A percentile compares a stretch with the other conserved stretches of the same genome.
phyloP scores from a whole-genome alignment of 2,888 invertebrate species.

The Plusia festucae region DNA sequence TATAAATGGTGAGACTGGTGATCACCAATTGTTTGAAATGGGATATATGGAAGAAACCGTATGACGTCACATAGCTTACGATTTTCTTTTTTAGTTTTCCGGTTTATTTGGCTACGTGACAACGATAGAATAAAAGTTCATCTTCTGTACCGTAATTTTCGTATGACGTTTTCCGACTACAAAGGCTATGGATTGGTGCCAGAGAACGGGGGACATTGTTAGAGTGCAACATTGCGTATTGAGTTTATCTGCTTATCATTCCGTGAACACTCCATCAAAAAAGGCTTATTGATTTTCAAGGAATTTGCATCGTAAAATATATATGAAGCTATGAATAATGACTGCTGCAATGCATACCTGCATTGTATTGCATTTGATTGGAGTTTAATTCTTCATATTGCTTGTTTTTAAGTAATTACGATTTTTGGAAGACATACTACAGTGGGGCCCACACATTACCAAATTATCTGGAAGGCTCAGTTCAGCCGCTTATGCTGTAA shows the following conservation, averaged over 20 bases:
- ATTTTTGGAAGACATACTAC: no score
- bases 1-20: no score
- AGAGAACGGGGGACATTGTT: slow-evolving; percentile 33
- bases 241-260: slow-evolving; percentile 22
- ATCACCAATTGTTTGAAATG: no score
- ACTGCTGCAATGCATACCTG: neutral
- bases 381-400: no score
- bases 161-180: slow-evolving; percentile 9
- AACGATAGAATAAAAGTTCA: neutral
- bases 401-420: no score
- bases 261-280: neutral
- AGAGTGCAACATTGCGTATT: slow-evolving; percentile 15
- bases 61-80: no score
- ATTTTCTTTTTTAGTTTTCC: neutral
- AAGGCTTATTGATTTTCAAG: neutral
- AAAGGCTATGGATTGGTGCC: slow-evolving; percentile 28
- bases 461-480: no score
- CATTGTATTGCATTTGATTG: no score
- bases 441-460: no score
- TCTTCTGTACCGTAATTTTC: slow-evolving; percentile 16
- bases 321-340: neutral
- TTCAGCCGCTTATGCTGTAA: no score
- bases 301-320: neutral
- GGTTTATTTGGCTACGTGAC: neutral
- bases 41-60: no score